These are phyloP conservation scores for Myotis myotis DNA, from an alignment of 2,797 vertebrate species.

Conservation along the genomic window DNA sequence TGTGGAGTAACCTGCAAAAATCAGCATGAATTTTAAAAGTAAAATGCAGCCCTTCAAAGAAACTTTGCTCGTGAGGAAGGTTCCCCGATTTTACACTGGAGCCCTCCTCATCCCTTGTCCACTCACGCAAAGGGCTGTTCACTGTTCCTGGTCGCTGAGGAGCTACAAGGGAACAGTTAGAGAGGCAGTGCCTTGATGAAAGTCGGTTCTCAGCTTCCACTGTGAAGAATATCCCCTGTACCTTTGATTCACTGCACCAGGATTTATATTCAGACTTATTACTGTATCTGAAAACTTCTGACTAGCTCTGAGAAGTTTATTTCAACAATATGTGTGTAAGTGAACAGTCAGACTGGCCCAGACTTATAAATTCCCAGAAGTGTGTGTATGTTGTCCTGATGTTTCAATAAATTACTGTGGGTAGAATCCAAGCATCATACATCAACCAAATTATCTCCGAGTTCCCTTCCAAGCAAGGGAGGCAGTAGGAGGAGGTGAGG, in stretches of 20 bases:
- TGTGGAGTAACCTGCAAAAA: neutral
- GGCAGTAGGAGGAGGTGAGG: neutral
- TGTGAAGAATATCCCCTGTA: neutral
- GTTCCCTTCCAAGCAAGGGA: neutral
- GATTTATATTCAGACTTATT: conserved; percentile 49
- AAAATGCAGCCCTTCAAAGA: neutral
- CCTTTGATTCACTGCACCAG: neutral
- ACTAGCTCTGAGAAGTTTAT: conserved; percentile 32
- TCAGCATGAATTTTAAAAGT: conserved; percentile 23
- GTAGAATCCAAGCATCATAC: neutral
- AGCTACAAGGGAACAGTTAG: neutral
- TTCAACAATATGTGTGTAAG: neutral
- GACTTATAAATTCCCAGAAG: conserved; percentile 43
- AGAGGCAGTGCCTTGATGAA: neutral
- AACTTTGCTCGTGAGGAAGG: neutral
- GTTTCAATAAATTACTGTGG: conserved; percentile 39
- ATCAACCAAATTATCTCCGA: conserved; percentile 5
- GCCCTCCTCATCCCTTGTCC: neutral
- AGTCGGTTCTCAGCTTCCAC: neutral
- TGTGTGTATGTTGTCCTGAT: conserved; percentile 33
- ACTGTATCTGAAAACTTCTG: conserved; percentile 37
- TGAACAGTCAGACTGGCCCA: neutral
- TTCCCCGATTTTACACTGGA: neutral
- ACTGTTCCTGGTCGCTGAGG: neutral
- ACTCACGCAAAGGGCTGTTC: neutral